Conservation (phyloP, 2,113 vertebrate genomes). For the Siniperca knerii region DNA sequence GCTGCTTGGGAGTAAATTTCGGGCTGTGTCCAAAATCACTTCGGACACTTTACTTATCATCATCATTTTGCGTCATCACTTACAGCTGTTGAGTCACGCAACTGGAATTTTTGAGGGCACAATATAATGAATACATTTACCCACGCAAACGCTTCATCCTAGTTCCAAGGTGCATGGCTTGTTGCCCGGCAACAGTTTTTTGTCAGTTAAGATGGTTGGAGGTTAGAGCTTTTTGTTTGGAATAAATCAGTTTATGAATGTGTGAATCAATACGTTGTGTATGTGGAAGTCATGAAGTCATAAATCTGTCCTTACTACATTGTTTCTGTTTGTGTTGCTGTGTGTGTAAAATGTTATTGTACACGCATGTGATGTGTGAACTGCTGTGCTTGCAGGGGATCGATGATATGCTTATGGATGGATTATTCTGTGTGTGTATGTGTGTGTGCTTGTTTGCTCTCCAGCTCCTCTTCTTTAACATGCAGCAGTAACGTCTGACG, state of each 20-base stretch:
- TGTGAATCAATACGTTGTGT: slow-evolving; percentile 1
- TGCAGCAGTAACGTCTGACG: slow-evolving; percentile 43
- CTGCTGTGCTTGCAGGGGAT: slow-evolving; percentile 7
- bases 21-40: background rate
- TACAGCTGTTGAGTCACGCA: background rate
- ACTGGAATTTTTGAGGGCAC: background rate
- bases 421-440: slow-evolving; percentile 19
- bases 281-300: background rate
- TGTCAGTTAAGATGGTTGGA: slow-evolving; percentile 7
- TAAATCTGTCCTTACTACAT: background rate
- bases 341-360: slow-evolving; percentile 13
- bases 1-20: background rate
- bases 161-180: slow-evolving; percentile 15
- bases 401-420: slow-evolving; percentile 18
- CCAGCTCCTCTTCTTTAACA: slow-evolving; percentile 36
- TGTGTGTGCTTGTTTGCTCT: slow-evolving; percentile 40
- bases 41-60: background rate
- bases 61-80: background rate
- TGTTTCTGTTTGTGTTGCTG: background rate
- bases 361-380: background rate
- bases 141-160: background rate
- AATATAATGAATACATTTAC: background rate
- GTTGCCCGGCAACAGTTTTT: slow-evolving; percentile 53
- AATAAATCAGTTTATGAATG: background rate
- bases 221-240: slow-evolving; percentile 6